Percentiles rank a stretch among this genome's conserved stretches.
Conservation (phyloP, 1,140 invertebrate species). For the Plectrocnemia conspersa region DNA sequence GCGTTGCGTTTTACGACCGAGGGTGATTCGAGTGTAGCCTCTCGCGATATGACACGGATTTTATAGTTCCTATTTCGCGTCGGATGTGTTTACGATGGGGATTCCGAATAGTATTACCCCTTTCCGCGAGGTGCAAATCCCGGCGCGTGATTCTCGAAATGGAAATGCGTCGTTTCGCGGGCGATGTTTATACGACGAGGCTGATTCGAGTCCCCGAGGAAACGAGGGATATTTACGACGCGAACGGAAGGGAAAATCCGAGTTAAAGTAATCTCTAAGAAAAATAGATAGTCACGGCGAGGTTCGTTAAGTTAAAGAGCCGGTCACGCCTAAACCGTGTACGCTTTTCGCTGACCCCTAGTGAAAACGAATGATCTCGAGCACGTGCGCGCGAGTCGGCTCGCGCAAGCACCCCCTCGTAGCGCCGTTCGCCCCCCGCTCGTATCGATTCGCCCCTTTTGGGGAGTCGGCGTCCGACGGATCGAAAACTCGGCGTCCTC, state of each 20-base stretch:
- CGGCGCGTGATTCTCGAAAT: background rate
- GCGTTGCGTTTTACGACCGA: no score
- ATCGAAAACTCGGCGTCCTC: background rate
- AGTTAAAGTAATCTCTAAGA: background rate
- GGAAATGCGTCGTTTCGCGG: background rate
- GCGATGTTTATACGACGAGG: background rate
- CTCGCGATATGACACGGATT: no score
- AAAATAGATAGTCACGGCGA: conserved; percentile 9
- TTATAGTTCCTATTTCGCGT: conserved; percentile 4
- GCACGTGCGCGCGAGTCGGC: no score
- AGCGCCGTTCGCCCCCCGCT: background rate
- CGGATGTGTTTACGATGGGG: conserved; percentile 18
- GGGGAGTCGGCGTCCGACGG: background rate
- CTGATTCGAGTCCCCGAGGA: no score
- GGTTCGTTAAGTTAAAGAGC: conserved; percentile 10
- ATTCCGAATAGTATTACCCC: background rate
- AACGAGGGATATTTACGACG: no score
- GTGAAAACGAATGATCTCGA: no score
- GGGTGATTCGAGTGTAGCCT: no score
- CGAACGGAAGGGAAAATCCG: background rate
- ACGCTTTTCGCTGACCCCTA: conserved; percentile 7
- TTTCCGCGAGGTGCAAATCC: conserved; percentile 4
- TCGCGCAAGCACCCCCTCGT: background rate
- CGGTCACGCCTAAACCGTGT: conserved; percentile 16
- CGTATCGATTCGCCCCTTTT: background rate